A percentile compares a stretch with the other conserved stretches of the same genome.
Conservation (phyloP, 2,797 vertebrate species). For the Molossus molossus region DNA sequence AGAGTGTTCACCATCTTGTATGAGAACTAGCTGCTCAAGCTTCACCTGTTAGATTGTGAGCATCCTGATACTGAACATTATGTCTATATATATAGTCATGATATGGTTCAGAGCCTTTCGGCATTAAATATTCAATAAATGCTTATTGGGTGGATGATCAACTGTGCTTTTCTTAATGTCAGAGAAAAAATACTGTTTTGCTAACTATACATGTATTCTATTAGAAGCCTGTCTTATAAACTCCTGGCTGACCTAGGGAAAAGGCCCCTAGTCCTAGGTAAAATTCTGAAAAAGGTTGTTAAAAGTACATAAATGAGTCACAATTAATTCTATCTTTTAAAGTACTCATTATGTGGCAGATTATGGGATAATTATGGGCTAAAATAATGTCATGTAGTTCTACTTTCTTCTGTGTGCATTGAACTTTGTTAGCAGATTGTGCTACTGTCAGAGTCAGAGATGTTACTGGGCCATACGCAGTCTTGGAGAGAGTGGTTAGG, state of each 20-base stretch:
- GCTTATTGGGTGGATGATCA: conserved; percentile 30
- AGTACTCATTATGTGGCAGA: conserved; percentile 33
- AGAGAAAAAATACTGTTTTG: conserved; percentile 38
- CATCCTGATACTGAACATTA: not conserved
- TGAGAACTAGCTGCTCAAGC: not conserved
- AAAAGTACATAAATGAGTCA: conserved; percentile 37
- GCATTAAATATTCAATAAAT: not conserved
- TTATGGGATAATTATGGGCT: not conserved
- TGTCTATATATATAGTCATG: not conserved
- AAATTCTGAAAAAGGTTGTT: conserved; percentile 31
- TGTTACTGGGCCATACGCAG: not conserved
- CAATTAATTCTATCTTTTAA: conserved; percentile 8
- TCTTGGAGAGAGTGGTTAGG: not conserved
- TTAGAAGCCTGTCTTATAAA: conserved; percentile 12
- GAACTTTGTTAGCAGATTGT: not conserved
- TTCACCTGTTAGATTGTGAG: not conserved
- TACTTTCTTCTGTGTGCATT: not conserved
- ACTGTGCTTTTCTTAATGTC: conserved; percentile 6
- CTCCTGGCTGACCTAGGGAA: not conserved
- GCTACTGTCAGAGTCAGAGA: not conserved
- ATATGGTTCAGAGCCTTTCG: not conserved
- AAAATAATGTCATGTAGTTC: not conserved
- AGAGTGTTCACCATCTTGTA: not conserved
- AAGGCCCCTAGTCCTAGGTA: not conserved
- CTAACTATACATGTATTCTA: not conserved